These are phyloP conservation scores for Rutpela maculata DNA, from an alignment of 2,888 invertebrate species.

Conservation along the genomic window DNA sequence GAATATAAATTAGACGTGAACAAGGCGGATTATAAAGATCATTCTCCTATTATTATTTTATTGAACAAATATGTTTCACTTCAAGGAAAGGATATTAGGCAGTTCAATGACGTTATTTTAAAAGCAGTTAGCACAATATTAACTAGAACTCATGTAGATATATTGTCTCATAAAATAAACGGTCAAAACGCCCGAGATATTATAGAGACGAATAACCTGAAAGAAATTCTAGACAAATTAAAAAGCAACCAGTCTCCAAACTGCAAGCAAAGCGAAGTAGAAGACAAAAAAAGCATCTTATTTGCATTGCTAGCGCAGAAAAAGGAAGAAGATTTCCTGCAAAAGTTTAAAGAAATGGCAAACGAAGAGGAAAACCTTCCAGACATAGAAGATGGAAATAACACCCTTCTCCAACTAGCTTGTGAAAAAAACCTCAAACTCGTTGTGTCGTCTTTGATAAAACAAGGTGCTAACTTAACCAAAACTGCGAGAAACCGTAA, in stretches of 20 bases:
- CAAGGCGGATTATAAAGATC: conserved; percentile 26
- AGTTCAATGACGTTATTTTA: conserved; percentile 25
- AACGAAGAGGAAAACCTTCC: not conserved
- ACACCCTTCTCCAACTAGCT: conserved; percentile 22
- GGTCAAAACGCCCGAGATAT: conserved; percentile 23
- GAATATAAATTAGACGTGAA: conserved; percentile 26
- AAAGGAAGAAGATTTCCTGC: conserved; percentile 25
- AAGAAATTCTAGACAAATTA: not conserved
- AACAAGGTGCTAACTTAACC: conserved; percentile 11
- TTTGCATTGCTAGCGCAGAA: conserved; percentile 19
- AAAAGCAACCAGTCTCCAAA: not conserved
- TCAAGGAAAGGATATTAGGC: not conserved
- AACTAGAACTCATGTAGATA: conserved; percentile 24
- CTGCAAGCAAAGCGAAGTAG: not conserved
- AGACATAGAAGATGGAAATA: conserved; percentile 29
- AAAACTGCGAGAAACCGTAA: conserved; percentile 30
- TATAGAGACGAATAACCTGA: not conserved
- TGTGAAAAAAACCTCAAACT: conserved; percentile 28
- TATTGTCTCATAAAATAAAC: conserved; percentile 20
- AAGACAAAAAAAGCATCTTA: conserved; percentile 16
- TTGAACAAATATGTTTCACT: conserved; percentile 30
- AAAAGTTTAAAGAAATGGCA: conserved; percentile 7
- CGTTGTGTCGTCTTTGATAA: conserved; percentile 6
- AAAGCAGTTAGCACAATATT: conserved; percentile 20
- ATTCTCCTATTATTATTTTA: conserved; percentile 25